These are phyloP conservation scores for Pelochelys cantorii DNA, from an alignment of 2,797 vertebrate species.

Conservation along the genomic window DNA sequence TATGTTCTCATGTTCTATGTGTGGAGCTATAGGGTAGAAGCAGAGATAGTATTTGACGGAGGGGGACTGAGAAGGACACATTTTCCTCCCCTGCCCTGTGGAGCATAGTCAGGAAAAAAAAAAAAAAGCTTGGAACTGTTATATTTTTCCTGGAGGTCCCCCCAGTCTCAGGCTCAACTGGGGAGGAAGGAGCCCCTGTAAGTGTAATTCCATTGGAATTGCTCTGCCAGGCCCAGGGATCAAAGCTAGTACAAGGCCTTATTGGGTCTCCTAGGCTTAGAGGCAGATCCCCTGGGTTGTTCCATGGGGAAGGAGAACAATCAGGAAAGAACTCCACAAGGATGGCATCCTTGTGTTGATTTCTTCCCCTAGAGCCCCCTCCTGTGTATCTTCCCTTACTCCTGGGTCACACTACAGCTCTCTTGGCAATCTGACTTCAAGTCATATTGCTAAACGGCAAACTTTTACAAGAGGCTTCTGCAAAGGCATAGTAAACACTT, in stretches of 20 bases:
- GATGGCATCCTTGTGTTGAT: background rate
- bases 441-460: background rate
- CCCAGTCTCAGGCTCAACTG: slow-evolving; percentile 19
- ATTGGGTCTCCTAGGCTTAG: background rate
- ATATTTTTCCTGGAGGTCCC: slow-evolving; percentile 56
- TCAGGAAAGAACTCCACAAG: slow-evolving; percentile 4
- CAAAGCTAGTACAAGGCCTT: background rate
- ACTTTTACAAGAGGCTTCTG: slow-evolving; percentile 17
- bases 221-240: background rate
- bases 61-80: slow-evolving; percentile 49
- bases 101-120: slow-evolving; percentile 46
- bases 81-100: slow-evolving; percentile 40
- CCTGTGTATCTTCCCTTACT: background rate
- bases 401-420: background rate
- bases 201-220: slow-evolving; percentile 41
- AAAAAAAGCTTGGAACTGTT: slow-evolving; percentile 52
- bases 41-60: slow-evolving; percentile 50
- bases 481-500: background rate
- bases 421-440: background rate
- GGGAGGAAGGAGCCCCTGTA: slow-evolving; percentile 46
- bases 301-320: background rate
- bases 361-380: background rate
- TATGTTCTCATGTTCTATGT: background rate
- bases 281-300: background rate
- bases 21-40: slow-evolving; percentile 24